Evolutionary conservation across 2,113 vertebrate species (phyloP), one percentile per base, ranked within the genome.

Genomic region (Tetrao urogallus): DNA sequence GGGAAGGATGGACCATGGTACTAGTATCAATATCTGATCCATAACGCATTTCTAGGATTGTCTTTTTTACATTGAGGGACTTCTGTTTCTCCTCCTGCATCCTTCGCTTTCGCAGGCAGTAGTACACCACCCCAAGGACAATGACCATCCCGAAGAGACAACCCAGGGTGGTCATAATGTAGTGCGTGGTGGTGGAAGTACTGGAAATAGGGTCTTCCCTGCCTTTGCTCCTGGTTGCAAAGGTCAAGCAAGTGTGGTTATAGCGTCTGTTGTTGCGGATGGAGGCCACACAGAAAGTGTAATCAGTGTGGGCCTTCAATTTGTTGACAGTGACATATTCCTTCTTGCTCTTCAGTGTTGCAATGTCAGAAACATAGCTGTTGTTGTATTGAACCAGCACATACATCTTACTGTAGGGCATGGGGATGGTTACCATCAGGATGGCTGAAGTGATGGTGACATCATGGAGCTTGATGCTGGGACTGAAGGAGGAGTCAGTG

Each of bases 61-160:
- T 99, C 91, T 99, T 99, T 97, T 99, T 99, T 58, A 99, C 99
- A 27, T 98, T 99, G 91, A 99, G 98, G 3, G 98, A 98, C 94
- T 99, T 99, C 95, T 99, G 98, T 83, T 99, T 99, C 92, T 99
- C 99, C 78, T 99, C 99, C 79, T 99, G 98, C 97, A 99, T 98
- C 52, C 99, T 98, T 45, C 98, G 97, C 83, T 98, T 98, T 42
- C 99, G 97, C 86, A 99, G 97, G 95, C 99, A 99, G 96, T 99
- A 99, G 97, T 99, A 99, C 42, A 99, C 99, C 8, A 99, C 97
- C 9, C 99, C 99, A 77, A 99, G 98, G 43, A 99, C 99, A 24
- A 99, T 98, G 91, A 99, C 99, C 99, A 99, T 99, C 76, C 99
- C 99, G 38, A 99, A 99, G 76, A 99, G 98, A 89, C 99, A 99